Conservation (phyloP, 2,797 vertebrate species). For the Leptatherina wallacei region DNA sequence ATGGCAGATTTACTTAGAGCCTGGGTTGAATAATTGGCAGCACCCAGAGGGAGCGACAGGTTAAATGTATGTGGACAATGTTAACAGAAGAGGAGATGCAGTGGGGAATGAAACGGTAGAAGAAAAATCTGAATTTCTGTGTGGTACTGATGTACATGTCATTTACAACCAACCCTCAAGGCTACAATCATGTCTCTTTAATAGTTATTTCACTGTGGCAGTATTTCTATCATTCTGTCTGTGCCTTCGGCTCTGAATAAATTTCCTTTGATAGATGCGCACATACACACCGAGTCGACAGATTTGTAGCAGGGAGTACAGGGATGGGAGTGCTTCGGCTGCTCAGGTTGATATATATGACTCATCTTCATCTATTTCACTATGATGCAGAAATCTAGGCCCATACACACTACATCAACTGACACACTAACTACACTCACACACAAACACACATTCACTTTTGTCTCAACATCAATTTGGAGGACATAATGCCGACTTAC, state of each 20-base stretch:
- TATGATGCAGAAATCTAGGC: conserved; percentile 43
- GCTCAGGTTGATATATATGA: conserved; percentile 63
- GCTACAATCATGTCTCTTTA: conserved; percentile 56
- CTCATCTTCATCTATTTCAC: conserved; percentile 57
- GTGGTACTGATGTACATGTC: conserved; percentile 40
- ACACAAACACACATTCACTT: conserved; percentile 6
- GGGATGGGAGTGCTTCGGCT: conserved; percentile 48
- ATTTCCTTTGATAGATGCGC: conserved; percentile 25
- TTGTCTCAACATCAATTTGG: background rate
- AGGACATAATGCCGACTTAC: conserved; percentile 1
- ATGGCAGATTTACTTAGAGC: conserved; percentile 16
- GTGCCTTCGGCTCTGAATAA: conserved; percentile 49
- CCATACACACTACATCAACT: conserved; percentile 36
- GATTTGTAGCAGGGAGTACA: conserved; percentile 59
- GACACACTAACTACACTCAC: conserved; percentile 11
- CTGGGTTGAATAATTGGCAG: conserved; percentile 39
- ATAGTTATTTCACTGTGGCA: conserved; percentile 50
- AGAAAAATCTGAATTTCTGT: conserved; percentile 44
- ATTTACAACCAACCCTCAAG: conserved; percentile 53
- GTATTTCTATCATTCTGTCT: conserved; percentile 29
- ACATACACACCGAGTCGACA: conserved; percentile 14
- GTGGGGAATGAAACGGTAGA: conserved; percentile 12
- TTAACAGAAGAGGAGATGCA: conserved; percentile 21
- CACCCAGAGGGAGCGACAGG: background rate
- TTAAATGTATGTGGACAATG: conserved; percentile 20